phyloP scores from a whole-genome alignment of 2,797 vertebrate genomes.

The Hirundo rustica region DNA sequence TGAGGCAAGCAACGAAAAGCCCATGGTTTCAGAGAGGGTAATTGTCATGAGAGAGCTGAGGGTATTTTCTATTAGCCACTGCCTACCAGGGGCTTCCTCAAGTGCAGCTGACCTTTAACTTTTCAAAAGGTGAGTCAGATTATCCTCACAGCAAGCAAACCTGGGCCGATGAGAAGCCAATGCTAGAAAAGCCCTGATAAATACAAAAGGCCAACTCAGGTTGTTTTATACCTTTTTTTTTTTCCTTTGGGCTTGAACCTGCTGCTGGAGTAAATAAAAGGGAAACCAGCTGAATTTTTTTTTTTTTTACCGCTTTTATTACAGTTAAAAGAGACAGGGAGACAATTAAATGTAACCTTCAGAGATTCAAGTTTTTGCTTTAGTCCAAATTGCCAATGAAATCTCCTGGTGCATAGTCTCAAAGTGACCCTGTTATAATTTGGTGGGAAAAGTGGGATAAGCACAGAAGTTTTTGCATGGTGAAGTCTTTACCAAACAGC shows the following conservation, averaged over 20 bases:
- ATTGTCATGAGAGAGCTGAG: neutral
- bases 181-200: neutral
- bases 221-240: neutral
- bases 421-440: neutral
- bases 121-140: slow-evolving; percentile 25
- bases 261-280: neutral
- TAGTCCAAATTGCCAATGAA: neutral
- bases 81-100: neutral
- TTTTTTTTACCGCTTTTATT: neutral
- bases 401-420: neutral
- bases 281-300: neutral
- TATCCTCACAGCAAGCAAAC: slow-evolving; percentile 26
- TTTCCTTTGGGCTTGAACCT: neutral
- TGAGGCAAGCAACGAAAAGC: neutral
- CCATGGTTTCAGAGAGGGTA: neutral
- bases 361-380: neutral
- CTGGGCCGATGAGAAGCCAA: neutral
- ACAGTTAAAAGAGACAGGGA: neutral
- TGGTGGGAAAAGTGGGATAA: neutral
- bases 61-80: neutral
- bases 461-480: neutral
- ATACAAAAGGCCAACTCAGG: neutral
- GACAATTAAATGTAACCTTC: neutral
- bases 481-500: neutral
- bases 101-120: neutral